Conservation (phyloP, 1,140 invertebrate genomes). For the Drosophila micromelanica region DNA sequence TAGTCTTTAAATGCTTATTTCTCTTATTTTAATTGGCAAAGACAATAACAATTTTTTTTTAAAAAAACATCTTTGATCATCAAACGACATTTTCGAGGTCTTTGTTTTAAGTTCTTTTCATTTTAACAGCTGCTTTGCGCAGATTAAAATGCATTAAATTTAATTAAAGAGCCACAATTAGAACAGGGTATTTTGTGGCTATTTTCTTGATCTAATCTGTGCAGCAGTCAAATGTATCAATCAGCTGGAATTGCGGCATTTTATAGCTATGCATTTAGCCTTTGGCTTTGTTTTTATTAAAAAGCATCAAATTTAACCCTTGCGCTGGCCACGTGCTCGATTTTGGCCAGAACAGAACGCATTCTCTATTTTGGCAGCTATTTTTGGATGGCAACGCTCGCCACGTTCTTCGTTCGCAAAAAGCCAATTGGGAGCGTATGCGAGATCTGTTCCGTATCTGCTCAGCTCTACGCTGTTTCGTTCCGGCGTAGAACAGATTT, state of each 20-base stretch:
- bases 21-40: too few species aligned
- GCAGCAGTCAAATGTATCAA: conserved; percentile 37
- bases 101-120: conserved; percentile 5
- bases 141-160: conserved; percentile 50
- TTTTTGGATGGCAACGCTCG: conserved; percentile 60
- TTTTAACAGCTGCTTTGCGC: conserved; percentile 51
- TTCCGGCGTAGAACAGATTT: conserved; percentile 60
- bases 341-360: neutral
- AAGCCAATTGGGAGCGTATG: conserved; percentile 32
- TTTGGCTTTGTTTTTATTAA: conserved; percentile 29
- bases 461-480: conserved; percentile 10
- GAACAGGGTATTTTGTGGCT: neutral
- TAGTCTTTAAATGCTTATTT: too few species aligned
- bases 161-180: conserved; percentile 45
- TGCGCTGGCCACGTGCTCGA: conserved; percentile 29
- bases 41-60: too few species aligned
- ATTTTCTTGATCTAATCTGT: conserved; percentile 16
- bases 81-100: conserved; percentile 7
- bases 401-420: conserved; percentile 44
- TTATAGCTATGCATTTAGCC: conserved; percentile 58
- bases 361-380: conserved; percentile 55
- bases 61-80: neutral
- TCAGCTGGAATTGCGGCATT: conserved; percentile 29
- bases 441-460: conserved; percentile 2
- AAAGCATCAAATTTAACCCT: conserved; percentile 55